A percentile compares a stretch with the other conserved stretches of the same genome.
phyloP scores from a whole-genome alignment of 2,888 invertebrate genomes.

The Drosophila nr. perissopoda region DNA sequence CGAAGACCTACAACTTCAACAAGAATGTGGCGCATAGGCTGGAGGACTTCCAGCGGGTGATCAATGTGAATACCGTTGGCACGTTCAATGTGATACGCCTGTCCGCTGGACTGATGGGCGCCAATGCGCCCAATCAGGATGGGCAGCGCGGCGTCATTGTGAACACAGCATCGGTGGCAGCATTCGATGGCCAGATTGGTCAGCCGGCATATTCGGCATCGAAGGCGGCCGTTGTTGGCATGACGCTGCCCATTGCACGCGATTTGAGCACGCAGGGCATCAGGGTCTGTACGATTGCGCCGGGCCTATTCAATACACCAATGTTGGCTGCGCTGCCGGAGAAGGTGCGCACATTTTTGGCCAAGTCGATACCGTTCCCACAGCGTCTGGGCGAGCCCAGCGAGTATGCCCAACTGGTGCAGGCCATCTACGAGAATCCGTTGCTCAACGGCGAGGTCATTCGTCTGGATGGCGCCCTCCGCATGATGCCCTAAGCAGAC shows the following conservation, averaged over 20 bases:
- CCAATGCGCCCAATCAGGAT: constrained; percentile 92
- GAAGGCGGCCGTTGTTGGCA: constrained; percentile 95
- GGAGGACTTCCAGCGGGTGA: constrained; percentile 90
- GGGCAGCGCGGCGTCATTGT: constrained; percentile 97
- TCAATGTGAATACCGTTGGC: constrained; percentile 95
- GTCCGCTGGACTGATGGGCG: constrained; percentile 92
- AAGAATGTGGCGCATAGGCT: constrained; percentile 90
- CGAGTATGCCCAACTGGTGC: constrained; percentile 94
- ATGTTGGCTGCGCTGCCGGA: constrained; percentile 91
- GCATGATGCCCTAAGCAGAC: constrained; percentile 87
- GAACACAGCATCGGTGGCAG: constrained; percentile 98
- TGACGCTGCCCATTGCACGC: constrained; percentile 98
- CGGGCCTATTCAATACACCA: constrained; percentile 95
- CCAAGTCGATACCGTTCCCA: constrained; percentile 93
- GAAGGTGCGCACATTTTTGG: constrained; percentile 92
- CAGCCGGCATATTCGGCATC: constrained; percentile 97
- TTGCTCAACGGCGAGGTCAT: constrained; percentile 96
- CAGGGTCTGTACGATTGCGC: constrained; percentile 92
- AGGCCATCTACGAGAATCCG: constrained; percentile 93
- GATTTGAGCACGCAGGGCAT: constrained; percentile 94
- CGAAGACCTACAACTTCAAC: constrained; percentile 95
- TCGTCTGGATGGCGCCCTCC: constrained; percentile 92
- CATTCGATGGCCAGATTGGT: constrained; percentile 98
- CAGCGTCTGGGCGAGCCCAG: constrained; percentile 93
- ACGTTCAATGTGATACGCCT: constrained; percentile 97